phyloP scores from a whole-genome alignment of 2,888 invertebrate genomes.

The Pandemis corylana region DNA sequence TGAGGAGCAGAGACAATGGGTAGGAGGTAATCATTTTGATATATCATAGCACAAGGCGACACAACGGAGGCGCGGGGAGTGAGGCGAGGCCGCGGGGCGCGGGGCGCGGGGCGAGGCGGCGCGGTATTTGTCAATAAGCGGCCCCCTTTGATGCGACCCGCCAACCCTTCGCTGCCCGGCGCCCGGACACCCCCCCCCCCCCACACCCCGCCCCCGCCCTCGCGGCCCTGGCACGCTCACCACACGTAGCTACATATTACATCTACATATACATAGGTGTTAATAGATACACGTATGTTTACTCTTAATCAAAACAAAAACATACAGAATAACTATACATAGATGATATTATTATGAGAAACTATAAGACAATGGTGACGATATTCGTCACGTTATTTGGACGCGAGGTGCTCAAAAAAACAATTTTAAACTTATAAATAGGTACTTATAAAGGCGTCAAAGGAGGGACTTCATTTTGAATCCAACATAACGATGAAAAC shows the following conservation, averaged over 20 bases:
- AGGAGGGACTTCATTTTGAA: too few species aligned
- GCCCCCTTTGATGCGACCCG: conserved; percentile 32
- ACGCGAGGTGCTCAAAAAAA: not conserved
- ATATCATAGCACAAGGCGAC: not conserved
- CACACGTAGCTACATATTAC: not conserved
- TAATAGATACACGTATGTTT: too few species aligned
- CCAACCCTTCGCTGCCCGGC: conserved; percentile 33
- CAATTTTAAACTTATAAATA: not conserved
- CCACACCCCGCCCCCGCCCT: not conserved
- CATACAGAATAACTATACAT: too few species aligned
- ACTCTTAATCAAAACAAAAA: too few species aligned
- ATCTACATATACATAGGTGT: too few species aligned
- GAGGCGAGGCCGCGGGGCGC: not conserved
- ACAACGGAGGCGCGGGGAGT: not conserved
- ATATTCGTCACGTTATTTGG: too few species aligned
- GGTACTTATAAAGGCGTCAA: too few species aligned
- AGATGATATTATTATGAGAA: too few species aligned
- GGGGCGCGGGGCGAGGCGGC: too few species aligned
- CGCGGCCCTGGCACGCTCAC: not conserved
- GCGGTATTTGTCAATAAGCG: conserved; percentile 46
- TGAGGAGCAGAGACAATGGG: too few species aligned
- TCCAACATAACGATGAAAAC: too few species aligned
- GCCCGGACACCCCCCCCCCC: conserved; percentile 6
- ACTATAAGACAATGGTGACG: not conserved
- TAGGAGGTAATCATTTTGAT: not conserved